Evolutionary conservation across 2,113 vertebrate genomes (phyloP).

Genomic region (Deroptyus accipitrinus): DNA sequence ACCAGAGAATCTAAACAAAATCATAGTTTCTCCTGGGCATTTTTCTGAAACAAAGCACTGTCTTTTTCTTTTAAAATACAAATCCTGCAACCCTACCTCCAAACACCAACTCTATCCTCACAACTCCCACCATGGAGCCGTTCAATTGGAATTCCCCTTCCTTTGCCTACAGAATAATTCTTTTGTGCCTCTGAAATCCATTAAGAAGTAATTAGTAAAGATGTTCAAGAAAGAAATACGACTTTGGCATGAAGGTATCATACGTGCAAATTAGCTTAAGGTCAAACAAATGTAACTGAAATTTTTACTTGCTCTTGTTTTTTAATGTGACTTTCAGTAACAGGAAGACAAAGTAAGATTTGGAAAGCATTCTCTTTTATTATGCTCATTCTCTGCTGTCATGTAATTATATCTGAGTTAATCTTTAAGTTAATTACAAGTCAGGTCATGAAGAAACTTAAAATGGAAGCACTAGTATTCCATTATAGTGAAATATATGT

Average conservation of each 20-base stretch:
- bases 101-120: background rate
- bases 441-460: background rate
- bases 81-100: background rate
- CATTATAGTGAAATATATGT: background rate
- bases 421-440: background rate
- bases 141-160: background rate
- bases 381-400: background rate
- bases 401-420: background rate
- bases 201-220: constrained; percentile 13
- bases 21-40: background rate
- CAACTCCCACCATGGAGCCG: background rate
- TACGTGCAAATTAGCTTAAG: background rate
- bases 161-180: background rate
- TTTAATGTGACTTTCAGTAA: background rate
- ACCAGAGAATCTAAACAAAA: background rate
- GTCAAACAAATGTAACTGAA: background rate
- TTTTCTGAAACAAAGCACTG: background rate
- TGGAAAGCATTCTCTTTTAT: background rate
- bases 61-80: background rate
- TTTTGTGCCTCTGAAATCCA: background rate
- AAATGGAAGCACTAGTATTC: background rate
- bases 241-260: background rate
- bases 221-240: background rate
- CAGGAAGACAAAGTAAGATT: background rate
- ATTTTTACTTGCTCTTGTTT: background rate